Conservation (phyloP, 2,888 invertebrate species). For the Fabriciana adippe region DNA sequence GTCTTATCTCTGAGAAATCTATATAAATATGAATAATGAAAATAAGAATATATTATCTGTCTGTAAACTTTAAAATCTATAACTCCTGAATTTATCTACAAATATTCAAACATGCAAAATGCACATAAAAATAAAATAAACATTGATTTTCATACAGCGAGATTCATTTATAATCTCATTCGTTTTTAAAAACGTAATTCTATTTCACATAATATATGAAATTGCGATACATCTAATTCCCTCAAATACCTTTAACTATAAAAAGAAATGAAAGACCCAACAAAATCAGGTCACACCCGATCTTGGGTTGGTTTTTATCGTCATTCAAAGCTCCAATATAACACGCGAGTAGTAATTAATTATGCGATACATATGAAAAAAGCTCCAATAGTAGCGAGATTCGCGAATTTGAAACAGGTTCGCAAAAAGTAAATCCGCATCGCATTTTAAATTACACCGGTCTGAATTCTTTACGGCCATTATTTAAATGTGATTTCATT, state of each 20-base stretch:
- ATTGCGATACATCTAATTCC: too few species aligned
- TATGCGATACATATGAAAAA: constrained; percentile 23
- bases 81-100: too few species aligned
- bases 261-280: background rate
- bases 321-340: constrained; percentile 15
- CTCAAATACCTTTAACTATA: background rate
- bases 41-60: too few species aligned
- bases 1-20: too few species aligned
- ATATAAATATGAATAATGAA: too few species aligned
- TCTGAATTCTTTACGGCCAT: constrained; percentile 30
- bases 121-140: too few species aligned
- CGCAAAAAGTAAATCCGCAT: constrained; percentile 27
- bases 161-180: too few species aligned
- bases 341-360: constrained; percentile 28
- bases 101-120: too few species aligned
- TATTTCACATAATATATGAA: too few species aligned
- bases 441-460: constrained; percentile 33
- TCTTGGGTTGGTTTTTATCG: constrained; percentile 5
- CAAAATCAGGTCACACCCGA: background rate
- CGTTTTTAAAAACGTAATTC: too few species aligned
- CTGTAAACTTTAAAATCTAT: too few species aligned
- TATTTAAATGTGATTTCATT: constrained; percentile 31
- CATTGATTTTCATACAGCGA: too few species aligned
- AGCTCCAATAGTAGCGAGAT: constrained; percentile 12
- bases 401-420: constrained; percentile 23